Evolutionary conservation across 1,140 invertebrate species (phyloP), one percentile per base, ranked within the genome.

Genomic region (Neodiprion virginianus): DNA sequence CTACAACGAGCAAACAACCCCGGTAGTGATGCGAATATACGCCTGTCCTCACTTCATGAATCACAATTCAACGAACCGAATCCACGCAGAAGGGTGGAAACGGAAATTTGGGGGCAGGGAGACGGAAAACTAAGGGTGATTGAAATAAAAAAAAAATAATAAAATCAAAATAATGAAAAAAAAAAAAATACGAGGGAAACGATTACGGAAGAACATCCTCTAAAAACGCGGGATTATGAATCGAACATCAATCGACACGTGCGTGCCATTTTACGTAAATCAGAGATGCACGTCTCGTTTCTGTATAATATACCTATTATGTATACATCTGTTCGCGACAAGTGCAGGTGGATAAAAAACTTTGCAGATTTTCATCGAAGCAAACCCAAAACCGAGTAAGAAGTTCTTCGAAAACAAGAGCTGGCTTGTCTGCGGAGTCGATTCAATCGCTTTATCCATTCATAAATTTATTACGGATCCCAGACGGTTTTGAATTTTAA

Each of bases 131-230:
- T 14, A 65, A 65, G 12, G 61, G 61, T 65, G 17, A 65, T 14
- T 65, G 61, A 17, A 10, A 17, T 53, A 40, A 69, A 74, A 50
- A 11, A 10, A 17, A 72, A 40, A 69, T 68, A 50, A 11, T 50
- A 12, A 10, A 17, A 72, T 12, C 53, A 74, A 50, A 11, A 21
- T 21, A 21, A 21, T 21, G 1, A 66, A 4, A 48, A 66, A 17
- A n/a, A 17, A 72, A 40, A 69, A 74, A 50, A 11, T 50, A 12
- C 53, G 28, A 40, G 67, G 21, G 48, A 74, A 74, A 47, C 48
- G 68, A 69, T 40, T 40, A 40, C 28, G 28, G 5, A 40, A 40
- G 28, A 40, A 40, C 5, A 21, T 21, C 17, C 17, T 21, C 17
- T 21, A 21, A 21, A 21, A 21, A 21, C 17, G 17, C 17, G 17